A percentile compares a stretch with the other conserved stretches of the same genome.
phyloP scores from a whole-genome alignment of 2,797 vertebrate species.

The Syngnathus rostellatus region DNA sequence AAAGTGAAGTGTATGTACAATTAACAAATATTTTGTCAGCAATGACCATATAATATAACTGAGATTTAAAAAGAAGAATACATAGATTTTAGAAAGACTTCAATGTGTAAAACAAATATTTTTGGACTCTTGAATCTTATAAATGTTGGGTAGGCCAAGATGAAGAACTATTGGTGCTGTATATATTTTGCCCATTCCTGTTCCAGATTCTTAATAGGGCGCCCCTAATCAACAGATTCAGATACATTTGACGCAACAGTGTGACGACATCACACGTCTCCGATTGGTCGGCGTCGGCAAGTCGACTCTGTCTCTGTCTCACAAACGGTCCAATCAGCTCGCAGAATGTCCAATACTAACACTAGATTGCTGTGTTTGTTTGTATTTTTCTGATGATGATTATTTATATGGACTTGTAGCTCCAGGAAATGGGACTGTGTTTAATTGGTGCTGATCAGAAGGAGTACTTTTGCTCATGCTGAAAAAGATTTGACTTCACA shows the following conservation, averaged over 20 bases:
- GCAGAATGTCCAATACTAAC: slow-evolving; percentile 6
- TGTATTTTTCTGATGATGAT: neutral
- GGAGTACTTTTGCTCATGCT: neutral
- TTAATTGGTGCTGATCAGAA: slow-evolving; percentile 6
- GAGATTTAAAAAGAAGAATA: neutral
- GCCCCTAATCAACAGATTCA: neutral
- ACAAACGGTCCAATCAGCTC: slow-evolving; percentile 8
- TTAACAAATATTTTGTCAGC: neutral
- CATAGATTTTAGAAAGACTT: neutral
- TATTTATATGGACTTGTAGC: slow-evolving; percentile 8
- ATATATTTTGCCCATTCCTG: neutral
- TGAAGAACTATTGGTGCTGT: neutral
- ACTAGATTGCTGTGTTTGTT: slow-evolving; percentile 1
- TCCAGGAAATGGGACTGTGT: slow-evolving; percentile 5
- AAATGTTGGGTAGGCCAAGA: neutral
- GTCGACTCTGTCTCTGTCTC: neutral
- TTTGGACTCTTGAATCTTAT: neutral
- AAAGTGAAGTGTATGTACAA: neutral
- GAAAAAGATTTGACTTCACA: neutral
- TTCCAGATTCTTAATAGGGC: neutral
- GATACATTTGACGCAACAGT: neutral
- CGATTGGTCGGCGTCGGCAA: neutral
- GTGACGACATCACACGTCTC: neutral
- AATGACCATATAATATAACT: neutral
- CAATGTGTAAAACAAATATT: neutral